phyloP scores from a whole-genome alignment of 2,113 vertebrate species.

The Alexandromys fortis region DNA sequence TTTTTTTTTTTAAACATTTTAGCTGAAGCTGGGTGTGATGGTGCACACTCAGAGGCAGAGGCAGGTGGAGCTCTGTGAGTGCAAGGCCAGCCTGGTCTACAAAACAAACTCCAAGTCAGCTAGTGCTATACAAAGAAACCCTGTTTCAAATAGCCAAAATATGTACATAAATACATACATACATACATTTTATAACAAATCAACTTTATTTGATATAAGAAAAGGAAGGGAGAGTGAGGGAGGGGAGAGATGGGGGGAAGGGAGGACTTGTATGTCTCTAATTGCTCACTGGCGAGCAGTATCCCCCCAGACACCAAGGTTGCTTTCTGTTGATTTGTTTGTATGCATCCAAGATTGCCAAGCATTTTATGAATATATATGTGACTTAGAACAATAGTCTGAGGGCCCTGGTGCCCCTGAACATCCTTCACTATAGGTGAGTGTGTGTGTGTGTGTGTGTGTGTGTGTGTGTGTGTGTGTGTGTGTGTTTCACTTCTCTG shows the following conservation, averaged over 20 bases:
- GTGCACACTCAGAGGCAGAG: neutral
- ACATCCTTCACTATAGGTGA: neutral
- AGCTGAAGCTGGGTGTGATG: neutral
- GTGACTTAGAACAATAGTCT: neutral
- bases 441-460: neutral
- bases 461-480: neutral
- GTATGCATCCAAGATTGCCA: neutral
- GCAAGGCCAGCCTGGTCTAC: neutral
- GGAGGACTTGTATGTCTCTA: neutral
- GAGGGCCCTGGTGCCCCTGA: neutral
- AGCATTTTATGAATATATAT: neutral
- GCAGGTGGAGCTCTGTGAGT: neutral
- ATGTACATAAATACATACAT: neutral
- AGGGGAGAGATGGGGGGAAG: neutral
- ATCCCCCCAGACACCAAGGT: slow-evolving; percentile 34
- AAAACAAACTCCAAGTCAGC: neutral
- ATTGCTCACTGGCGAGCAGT: neutral
- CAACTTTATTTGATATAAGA: neutral
- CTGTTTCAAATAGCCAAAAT: neutral
- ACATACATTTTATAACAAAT: neutral
- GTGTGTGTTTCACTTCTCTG: neutral
- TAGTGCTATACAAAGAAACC: neutral
- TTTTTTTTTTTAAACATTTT: neutral
- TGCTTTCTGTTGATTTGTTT: neutral
- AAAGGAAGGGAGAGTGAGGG: too few species aligned